phyloP scores from a whole-genome alignment of 1,140 invertebrate genomes.

The Tyrophagus putrescentiae region DNA sequence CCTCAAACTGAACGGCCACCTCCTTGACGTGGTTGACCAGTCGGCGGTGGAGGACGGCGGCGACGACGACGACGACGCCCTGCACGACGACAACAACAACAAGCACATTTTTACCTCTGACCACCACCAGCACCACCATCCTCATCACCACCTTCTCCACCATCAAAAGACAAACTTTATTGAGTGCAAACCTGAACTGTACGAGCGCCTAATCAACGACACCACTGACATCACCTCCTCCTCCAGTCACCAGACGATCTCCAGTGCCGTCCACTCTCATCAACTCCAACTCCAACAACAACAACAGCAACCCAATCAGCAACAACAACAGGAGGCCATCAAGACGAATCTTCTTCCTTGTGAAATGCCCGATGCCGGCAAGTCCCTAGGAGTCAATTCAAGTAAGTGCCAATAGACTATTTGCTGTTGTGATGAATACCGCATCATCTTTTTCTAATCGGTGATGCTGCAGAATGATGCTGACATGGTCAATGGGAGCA shows the following conservation, averaged over 20 bases:
- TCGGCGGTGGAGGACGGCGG: not conserved
- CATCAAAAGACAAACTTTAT: not conserved
- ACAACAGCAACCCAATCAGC: not conserved
- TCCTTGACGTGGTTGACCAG: too few relatives aligned
- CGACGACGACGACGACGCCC: not conserved
- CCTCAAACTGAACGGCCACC: not conserved
- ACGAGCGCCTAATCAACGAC: not conserved
- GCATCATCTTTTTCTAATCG: not conserved
- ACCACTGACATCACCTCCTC: not conserved
- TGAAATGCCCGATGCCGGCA: constrained; percentile 16
- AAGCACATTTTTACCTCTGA: not conserved
- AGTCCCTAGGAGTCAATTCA: not conserved
- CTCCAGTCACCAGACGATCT: not conserved
- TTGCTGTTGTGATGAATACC: too few relatives aligned
- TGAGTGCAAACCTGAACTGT: not conserved
- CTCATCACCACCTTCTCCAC: not conserved
- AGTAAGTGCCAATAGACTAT: constrained; percentile 9
- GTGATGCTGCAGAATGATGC: too few relatives aligned
- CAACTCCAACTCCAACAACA: not conserved
- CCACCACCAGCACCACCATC: not conserved
- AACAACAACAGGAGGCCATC: not conserved
- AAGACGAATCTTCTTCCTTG: not conserved
- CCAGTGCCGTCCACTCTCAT: not conserved
- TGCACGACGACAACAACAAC: constrained; percentile 14
- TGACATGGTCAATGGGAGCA: too few relatives aligned